phyloP scores from a whole-genome alignment of 2,113 vertebrate genomes.

The Alces alces region DNA sequence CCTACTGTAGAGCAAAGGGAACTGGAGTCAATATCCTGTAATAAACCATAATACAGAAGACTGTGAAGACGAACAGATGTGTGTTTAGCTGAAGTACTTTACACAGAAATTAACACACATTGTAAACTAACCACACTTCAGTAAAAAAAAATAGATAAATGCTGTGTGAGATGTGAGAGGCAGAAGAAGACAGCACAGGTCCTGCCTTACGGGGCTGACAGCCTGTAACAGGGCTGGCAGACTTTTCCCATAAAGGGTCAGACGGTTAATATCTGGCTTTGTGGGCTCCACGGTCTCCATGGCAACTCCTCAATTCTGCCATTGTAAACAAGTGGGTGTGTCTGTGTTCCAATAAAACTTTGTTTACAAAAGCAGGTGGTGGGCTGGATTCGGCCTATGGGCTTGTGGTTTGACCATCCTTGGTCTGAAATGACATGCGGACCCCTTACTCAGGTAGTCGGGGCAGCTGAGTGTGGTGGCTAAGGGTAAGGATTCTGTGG shows the following conservation, averaged over 20 bases:
- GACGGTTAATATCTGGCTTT: not conserved
- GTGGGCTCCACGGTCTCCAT: not conserved
- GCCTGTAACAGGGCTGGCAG: not conserved
- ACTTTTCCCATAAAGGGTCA: not conserved
- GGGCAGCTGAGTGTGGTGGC: not conserved
- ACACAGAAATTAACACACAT: not conserved
- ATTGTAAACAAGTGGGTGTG: not conserved
- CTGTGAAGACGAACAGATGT: not conserved
- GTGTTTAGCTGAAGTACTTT: not conserved
- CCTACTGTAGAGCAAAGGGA: not conserved
- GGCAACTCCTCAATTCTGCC: not conserved
- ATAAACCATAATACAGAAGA: not conserved
- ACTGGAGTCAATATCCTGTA: not conserved
- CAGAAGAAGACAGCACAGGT: not conserved
- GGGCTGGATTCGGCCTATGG: not conserved
- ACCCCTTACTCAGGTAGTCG: not conserved
- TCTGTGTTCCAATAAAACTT: slow-evolving; percentile 24
- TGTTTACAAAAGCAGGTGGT: not conserved
- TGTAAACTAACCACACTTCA: not conserved
- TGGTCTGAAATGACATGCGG: not conserved
- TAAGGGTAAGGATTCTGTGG: not conserved
- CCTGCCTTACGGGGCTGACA: not conserved
- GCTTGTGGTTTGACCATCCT: not conserved
- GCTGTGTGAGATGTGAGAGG: not conserved
- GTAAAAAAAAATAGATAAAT: not conserved